Evolutionary conservation across 2,113 vertebrate species (phyloP).

Genomic region (Epinephelus lanceolatus): DNA sequence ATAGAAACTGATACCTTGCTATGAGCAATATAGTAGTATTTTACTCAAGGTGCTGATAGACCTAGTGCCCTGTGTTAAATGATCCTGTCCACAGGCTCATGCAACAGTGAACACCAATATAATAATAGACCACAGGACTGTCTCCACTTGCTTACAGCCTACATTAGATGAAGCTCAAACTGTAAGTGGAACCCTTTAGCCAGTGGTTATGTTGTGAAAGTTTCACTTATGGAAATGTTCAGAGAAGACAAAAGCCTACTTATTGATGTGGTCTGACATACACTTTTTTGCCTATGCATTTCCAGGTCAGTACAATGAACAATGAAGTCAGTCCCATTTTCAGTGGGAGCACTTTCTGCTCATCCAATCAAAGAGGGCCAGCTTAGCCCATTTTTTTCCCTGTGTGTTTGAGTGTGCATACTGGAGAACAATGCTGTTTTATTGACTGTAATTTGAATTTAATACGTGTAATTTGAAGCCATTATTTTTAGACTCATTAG

Average conservation of each 20-base stretch:
- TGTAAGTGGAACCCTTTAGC: not conserved
- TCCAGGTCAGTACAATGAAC: slow-evolving; percentile 3
- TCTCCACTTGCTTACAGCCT: slow-evolving; percentile 6
- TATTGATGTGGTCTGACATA: not conserved
- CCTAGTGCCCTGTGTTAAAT: slow-evolving; percentile 46
- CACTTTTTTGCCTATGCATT: not conserved
- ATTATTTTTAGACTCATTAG: slow-evolving; percentile 70
- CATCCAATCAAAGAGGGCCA: not conserved
- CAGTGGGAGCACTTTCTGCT: slow-evolving; percentile 11
- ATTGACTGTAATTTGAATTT: slow-evolving; percentile 49
- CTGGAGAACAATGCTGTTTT: slow-evolving; percentile 48
- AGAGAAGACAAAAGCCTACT: not conserved
- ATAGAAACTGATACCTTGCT: slow-evolving; percentile 29
- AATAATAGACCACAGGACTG: slow-evolving; percentile 33
- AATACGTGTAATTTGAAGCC: slow-evolving; percentile 43
- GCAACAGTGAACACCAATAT: slow-evolving; percentile 56
- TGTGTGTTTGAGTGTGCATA: slow-evolving; percentile 1
- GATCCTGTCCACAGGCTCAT: slow-evolving; percentile 57
- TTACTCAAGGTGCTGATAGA: slow-evolving; percentile 56
- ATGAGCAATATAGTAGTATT: slow-evolving; percentile 31
- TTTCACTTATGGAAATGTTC: not conserved
- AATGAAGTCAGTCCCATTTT: slow-evolving; percentile 3
- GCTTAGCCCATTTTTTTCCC: not conserved
- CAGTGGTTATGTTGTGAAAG: not conserved
- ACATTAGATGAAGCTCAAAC: not conserved